Percentiles rank a stretch among this genome's conserved stretches.
These are phyloP conservation scores for Lepidocolaptes lacrymiger DNA, from an alignment of 2,797 vertebrate genomes.

Conservation along the genomic window DNA sequence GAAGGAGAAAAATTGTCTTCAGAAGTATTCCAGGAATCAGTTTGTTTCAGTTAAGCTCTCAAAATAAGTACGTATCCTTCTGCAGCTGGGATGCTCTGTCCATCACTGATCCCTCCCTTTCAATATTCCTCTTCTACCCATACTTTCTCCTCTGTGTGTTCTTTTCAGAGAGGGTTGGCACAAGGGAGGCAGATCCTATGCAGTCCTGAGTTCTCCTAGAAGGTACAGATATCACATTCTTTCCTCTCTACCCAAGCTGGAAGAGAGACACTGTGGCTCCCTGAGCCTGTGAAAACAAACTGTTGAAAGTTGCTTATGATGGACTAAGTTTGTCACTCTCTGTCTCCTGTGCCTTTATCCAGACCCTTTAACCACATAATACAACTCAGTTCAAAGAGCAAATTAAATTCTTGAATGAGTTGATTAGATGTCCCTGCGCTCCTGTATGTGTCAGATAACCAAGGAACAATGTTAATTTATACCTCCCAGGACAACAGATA, in stretches of 20 bases:
- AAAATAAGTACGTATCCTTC: slow-evolving; percentile 73
- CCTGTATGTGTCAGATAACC: neutral
- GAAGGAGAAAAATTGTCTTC: neutral
- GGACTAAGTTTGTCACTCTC: slow-evolving; percentile 11
- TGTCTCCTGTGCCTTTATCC: slow-evolving; percentile 48
- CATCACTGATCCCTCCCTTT: neutral
- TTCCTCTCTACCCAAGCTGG: slow-evolving; percentile 72
- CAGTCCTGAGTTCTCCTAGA: slow-evolving; percentile 52
- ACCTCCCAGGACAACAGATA: neutral
- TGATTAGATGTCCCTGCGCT: slow-evolving; percentile 71
- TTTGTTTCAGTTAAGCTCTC: slow-evolving; percentile 10
- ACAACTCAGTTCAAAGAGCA: slow-evolving; percentile 80
- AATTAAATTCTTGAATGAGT: slow-evolving; percentile 77
- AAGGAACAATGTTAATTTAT: slow-evolving; percentile 62
- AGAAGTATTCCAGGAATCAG: neutral
- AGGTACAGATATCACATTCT: slow-evolving; percentile 75
- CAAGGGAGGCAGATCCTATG: neutral
- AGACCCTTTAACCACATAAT: slow-evolving; percentile 76
- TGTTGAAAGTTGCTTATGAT: slow-evolving; percentile 13
- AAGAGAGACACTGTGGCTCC: slow-evolving; percentile 69
- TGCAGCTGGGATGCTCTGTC: slow-evolving; percentile 19
- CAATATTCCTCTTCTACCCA: neutral
- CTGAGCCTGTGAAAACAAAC: neutral
- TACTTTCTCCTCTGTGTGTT: neutral
- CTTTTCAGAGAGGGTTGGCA: neutral